Evolutionary conservation across 2,888 invertebrate species (phyloP), one percentile per base, ranked within the genome.

Genomic region (Himalopsyche tibetana): DNA sequence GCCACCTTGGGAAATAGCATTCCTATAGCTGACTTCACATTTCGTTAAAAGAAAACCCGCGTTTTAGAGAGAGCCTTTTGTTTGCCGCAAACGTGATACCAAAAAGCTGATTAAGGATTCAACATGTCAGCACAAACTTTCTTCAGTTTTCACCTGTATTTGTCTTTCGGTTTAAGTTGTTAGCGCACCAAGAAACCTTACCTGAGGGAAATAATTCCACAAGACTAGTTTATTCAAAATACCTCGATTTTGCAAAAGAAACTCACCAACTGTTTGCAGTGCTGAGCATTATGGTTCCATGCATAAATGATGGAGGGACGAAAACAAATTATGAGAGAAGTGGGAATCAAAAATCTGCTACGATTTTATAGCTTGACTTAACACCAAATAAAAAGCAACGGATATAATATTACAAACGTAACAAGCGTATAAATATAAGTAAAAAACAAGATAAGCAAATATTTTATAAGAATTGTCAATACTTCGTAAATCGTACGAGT

Each of bases 101-200:
- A 83, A 85, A 88, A 87, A 88, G 86, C 88, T 88, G 86, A 87
- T 88, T 87, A 87, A 86, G 87, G 85, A 88, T 88, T 88, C 88
- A 88, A 55, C 86, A 86, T 88, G 88, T 88, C 88, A 88, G 88
- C 88, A 82, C 80, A 82, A 88, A 88, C 83, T 86, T 88, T 85
- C 84, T 80, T 45, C 80, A 88, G 84, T 87, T 88, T 86, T 86
- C 87, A 86, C 87, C 87, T 85, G 87, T 84, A 84, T 88, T 88
- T 87, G 87, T 87, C 88, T 87, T 88, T 83, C 63, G 82, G 80
- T 87, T 88, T 88, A 87, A 88, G 86, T 87, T 84, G 85, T 80
- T 87, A 55, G 81, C 86, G 80, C 74, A 74, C 55, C 55, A 82
- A 40, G 81, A 83, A 85, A 79, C 85, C 38, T 51, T 28, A 80